Conservation (phyloP, 2,888 invertebrate genomes). For the Zaprionus obscuricornis region DNA sequence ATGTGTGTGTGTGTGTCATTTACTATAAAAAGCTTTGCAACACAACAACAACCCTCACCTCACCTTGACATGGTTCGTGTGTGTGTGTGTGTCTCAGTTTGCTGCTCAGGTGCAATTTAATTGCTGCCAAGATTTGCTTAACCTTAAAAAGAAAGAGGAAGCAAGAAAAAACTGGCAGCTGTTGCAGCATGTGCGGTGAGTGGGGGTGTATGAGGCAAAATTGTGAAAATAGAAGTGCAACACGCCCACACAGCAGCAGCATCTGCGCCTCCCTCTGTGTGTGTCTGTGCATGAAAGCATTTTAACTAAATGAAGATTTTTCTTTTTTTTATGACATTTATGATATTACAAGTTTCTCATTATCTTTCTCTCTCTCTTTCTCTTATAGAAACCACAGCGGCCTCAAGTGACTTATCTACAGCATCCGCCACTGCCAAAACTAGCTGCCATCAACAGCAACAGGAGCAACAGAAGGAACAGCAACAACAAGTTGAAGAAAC, state of each 20-base stretch:
- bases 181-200: no score
- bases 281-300: constrained; percentile 11
- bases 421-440: constrained; percentile 85
- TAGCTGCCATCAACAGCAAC: constrained; percentile 83
- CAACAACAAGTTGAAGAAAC: constrained; percentile 33
- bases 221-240: background rate
- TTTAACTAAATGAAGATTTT: constrained; percentile 44
- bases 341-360: constrained; percentile 14
- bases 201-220: no score
- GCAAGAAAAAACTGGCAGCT: background rate
- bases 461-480: constrained; percentile 64
- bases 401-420: constrained; percentile 82
- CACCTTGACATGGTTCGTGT: constrained; percentile 75
- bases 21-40: constrained; percentile 67
- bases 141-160: constrained; percentile 9
- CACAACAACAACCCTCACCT: constrained; percentile 76
- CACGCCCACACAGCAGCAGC: background rate
- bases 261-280: background rate
- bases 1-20: background rate
- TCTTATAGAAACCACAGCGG: constrained; percentile 77
- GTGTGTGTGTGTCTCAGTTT: no score
- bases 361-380: constrained; percentile 9
- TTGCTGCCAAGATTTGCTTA: constrained; percentile 75
- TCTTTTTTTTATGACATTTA: constrained; percentile 27
- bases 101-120: constrained; percentile 76